phyloP scores from a whole-genome alignment of 2,113 vertebrate species.

The Spea bombifrons region DNA sequence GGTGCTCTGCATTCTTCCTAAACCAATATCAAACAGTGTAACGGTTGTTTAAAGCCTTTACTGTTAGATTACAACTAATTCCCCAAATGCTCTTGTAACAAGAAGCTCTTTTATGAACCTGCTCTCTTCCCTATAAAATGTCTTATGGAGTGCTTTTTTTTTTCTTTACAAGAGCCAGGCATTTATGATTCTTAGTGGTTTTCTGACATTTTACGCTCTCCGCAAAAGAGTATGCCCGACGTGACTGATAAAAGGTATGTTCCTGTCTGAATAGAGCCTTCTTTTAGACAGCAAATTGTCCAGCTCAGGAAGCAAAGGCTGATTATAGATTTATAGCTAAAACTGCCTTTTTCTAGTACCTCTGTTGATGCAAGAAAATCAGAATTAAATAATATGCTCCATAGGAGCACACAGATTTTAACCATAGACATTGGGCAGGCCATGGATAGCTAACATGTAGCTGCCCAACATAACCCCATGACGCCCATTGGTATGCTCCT shows the following conservation, averaged over 20 bases:
- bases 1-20: neutral
- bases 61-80: neutral
- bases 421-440: too few relatives aligned
- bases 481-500: too few relatives aligned
- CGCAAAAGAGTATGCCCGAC: neutral
- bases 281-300: neutral
- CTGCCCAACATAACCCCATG: too few relatives aligned
- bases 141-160: neutral
- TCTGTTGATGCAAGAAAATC: too few relatives aligned
- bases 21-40: neutral
- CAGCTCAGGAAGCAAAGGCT: too few relatives aligned
- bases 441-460: too few relatives aligned
- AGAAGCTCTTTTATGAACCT: neutral
- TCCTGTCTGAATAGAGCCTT: neutral
- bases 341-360: too few relatives aligned
- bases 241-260: neutral
- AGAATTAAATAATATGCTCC: too few relatives aligned
- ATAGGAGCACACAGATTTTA: too few relatives aligned
- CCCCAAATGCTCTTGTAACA: neutral
- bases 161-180: neutral
- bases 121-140: neutral
- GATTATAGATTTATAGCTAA: too few relatives aligned
- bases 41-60: neutral
- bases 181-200: neutral
- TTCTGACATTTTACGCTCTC: slow-evolving; percentile 1